Base-by-base conservation (phyloP, 2,113 vertebrate species). In the Hippocampus zosterae region DNA sequence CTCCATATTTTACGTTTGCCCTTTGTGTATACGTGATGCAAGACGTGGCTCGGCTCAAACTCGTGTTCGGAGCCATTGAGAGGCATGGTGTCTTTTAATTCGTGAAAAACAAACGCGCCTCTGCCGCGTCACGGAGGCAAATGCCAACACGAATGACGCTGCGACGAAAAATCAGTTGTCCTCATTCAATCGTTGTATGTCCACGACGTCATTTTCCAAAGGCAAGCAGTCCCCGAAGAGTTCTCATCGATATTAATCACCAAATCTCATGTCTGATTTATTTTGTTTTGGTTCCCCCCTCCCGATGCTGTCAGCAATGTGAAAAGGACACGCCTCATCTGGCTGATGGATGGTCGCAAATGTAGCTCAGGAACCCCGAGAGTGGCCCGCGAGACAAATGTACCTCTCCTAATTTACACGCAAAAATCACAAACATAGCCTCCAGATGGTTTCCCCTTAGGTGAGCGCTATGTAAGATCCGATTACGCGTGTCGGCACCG, bases 231-330 rank as follows among this genome's bases (percentile, higher is more conserved):
- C 73, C 84, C 77, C 77, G 82, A 88, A 82, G 83, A 76, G 80
- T 41, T 41, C 71, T 85, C 90, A 92, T 91, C 88, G 90, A 92
- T 92, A 89, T 75, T 88, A 88, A 92, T 91, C 87, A 88, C 86
- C 90, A 91, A 91, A 91, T 89, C 86, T 89, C 87, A 88, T 86
- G 85, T 88, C 79, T 81, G 80, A 77, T 88, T 81, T 75, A 70
- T 81, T 80, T 81, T 73, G 80, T 77, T 68, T 55, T 56, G 41
- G 10, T 41, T 68, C 33, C 33, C 65, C 29, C 68, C 33, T 21
- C 65, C 29, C 68, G 64, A 65, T 73, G 82, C 82, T 86, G 78
- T 86, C 81, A 89, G 85, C 88, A 90, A 89, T 89, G 90, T 90
- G 92, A 89, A 87, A 91, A 91, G 88, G 89, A 88, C 89, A 85